phyloP scores from a whole-genome alignment of 2,113 vertebrate genomes.

The Stercorarius parasiticus region DNA sequence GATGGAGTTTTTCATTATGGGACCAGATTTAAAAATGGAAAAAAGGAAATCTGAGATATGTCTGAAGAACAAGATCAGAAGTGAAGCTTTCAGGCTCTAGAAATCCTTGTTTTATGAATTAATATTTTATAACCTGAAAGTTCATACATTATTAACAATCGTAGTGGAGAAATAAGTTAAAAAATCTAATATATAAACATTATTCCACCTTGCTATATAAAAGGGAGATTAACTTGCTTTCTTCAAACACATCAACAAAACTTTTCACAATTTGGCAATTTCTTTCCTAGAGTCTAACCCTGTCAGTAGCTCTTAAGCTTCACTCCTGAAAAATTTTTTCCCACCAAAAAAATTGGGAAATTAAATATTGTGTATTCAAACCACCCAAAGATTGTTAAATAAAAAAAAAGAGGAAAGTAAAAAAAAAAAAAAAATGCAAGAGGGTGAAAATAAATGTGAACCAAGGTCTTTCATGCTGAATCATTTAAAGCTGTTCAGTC shows the following conservation, averaged over 20 bases:
- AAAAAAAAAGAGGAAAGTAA: not conserved
- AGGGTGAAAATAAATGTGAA: not conserved
- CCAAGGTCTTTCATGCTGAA: not conserved
- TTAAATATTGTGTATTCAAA: not conserved
- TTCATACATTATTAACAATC: slow-evolving; percentile 14
- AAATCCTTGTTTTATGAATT: not conserved
- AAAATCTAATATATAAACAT: not conserved
- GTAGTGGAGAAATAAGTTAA: not conserved
- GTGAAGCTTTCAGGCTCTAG: not conserved
- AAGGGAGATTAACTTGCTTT: not conserved
- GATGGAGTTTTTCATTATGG: not conserved
- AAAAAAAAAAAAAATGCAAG: rapidly evolving
- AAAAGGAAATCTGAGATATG: not conserved
- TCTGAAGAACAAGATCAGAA: not conserved
- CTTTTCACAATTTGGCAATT: not conserved
- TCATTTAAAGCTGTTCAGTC: not conserved
- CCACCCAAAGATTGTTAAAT: not conserved
- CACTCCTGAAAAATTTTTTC: not conserved
- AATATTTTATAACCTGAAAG: not conserved
- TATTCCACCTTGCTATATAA: not conserved
- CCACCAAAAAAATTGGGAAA: not conserved
- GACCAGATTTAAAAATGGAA: not conserved
- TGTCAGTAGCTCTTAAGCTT: not conserved
- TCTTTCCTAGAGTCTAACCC: not conserved
- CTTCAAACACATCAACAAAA: not conserved